Base-by-base conservation (phyloP, 1,140 invertebrate species). In the Trypoxylus dichotomus region DNA sequence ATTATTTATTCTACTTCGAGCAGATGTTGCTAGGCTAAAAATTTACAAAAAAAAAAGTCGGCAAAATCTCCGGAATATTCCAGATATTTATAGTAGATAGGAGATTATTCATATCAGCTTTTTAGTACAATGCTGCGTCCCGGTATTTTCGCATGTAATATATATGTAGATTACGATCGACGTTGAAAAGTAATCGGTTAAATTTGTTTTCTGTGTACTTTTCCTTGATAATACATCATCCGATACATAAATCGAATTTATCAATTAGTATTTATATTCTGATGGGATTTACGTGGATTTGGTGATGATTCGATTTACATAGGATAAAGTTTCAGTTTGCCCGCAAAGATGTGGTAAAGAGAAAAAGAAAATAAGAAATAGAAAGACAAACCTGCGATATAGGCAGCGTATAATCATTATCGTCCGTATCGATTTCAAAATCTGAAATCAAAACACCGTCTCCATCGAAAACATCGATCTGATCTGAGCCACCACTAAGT, bases 391-490 rank as follows among this genome's bases (percentile, higher is more conserved):
- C 80, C 82, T 83, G 80, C 81, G 80, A 75, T 79, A 82, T 74
- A 77, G 75, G 78, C 79, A 80, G 77, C 68, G 79, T n/a, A n/a
- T n/a, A 71, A 19, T 81, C 79, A 60, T 79, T 78, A 58, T 41
- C 13, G 75, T 76, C 74, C 21, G 29, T 41, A 25, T 85, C 83
- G 19, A 79, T 83, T 71, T 85, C 85, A n/a, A 86, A 76, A 79
- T 86, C 85, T 25, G 85, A 86, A 13, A 86, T 82, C 71, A 85
- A 84, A 60, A 86, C 81, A 19, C 79, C 80, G 63, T 84, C 82
- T 21, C 77, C 79, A 68, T 81, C 80, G 74, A 78, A 81, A 75
- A 84, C 79, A 73, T 83, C 83, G 24, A 79, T 79, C 42, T 83
- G 81, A 76, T 83, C 83, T 11, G 82, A 84, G 25, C 82, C 82